phyloP scores from a whole-genome alignment of 2,797 vertebrate genomes.

The Lepidocolaptes lacrymiger region DNA sequence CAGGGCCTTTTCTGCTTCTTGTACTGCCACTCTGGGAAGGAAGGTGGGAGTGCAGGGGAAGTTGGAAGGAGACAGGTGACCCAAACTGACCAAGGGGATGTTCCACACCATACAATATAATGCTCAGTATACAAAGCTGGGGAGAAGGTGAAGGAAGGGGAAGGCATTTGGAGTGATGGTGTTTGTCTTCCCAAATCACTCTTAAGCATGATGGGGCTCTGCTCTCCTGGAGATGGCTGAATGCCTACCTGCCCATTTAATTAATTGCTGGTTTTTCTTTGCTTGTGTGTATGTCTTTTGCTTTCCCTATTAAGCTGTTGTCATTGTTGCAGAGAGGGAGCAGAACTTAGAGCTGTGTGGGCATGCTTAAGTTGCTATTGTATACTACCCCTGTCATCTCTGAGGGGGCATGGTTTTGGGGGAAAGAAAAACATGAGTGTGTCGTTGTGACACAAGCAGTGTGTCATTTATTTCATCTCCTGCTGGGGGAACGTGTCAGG shows the following conservation, averaged over 20 bases:
- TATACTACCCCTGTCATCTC: background rate
- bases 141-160: background rate
- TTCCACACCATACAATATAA: background rate
- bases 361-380: background rate
- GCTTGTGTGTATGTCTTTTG: background rate
- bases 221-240: background rate
- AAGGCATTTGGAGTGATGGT: background rate
- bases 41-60: background rate
- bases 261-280: background rate
- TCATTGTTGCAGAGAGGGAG: background rate
- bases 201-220: background rate
- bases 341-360: background rate
- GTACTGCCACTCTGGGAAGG: background rate
- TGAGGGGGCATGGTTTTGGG: background rate
- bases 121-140: background rate
- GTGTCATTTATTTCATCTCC: background rate
- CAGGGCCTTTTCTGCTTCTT: background rate
- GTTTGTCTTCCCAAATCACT: background rate
- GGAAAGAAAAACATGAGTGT: background rate
- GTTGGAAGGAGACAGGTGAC: background rate
- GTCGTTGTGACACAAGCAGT: background rate
- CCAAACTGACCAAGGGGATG: background rate
- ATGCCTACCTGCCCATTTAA: rapidly evolving
- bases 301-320: background rate
- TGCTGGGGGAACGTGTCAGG: background rate